Conservation (phyloP, 2,797 vertebrate species). For the Neostethus bicornis region DNA sequence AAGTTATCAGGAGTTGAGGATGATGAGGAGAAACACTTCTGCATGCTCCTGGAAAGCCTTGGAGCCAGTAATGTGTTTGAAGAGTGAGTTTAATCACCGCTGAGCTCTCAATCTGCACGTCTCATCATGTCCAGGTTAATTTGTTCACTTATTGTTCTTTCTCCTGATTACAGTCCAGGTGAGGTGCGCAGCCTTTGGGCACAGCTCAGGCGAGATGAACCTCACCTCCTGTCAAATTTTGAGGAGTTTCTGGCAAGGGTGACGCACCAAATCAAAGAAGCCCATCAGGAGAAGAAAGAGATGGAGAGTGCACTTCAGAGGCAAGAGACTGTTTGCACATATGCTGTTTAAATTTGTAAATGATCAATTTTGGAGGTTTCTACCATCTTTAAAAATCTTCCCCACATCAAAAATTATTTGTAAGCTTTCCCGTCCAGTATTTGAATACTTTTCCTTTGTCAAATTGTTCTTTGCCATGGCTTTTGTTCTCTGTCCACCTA, state of each 20-base stretch:
- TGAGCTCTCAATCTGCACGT: background rate
- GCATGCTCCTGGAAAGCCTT: constrained; percentile 85
- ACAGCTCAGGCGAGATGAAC: constrained; percentile 85
- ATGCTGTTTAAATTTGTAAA: background rate
- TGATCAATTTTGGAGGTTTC: too few species aligned
- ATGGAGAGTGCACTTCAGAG: constrained; percentile 88
- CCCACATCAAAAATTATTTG: too few species aligned
- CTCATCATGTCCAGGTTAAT: background rate
- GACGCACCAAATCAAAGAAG: constrained; percentile 88
- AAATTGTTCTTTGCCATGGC: too few species aligned
- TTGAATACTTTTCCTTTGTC: too few species aligned
- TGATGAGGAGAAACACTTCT: constrained; percentile 89
- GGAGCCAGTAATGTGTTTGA: constrained; percentile 86
- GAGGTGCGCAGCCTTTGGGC: constrained; percentile 88
- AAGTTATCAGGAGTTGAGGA: constrained; percentile 68
- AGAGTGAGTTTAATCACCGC: constrained; percentile 80
- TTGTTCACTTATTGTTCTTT: background rate
- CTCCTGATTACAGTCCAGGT: constrained; percentile 73
- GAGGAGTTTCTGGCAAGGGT: constrained; percentile 89
- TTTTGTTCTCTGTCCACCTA: too few species aligned
- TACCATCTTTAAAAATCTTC: too few species aligned
- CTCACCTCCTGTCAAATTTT: constrained; percentile 88
- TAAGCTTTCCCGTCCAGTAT: too few species aligned
- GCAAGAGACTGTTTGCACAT: constrained; percentile 59
- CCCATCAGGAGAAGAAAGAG: constrained; percentile 87